Conservation (phyloP, 2,797 vertebrate species). For the Parotocinclus haroldoi region DNA sequence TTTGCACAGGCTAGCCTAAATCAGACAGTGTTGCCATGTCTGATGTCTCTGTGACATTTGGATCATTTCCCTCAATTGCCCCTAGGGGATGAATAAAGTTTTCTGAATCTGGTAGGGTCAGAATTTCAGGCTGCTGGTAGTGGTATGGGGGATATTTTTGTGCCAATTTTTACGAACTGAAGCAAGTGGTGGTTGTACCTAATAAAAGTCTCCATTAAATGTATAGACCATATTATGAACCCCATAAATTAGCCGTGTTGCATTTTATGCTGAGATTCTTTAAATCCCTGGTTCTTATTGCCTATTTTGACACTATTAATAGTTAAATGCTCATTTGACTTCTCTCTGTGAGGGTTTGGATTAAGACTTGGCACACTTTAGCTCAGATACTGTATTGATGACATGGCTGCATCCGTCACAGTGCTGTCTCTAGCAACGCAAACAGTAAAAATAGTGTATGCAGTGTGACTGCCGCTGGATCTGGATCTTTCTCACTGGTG, state of each 20-base stretch:
- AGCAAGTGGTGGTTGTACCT: too few relatives aligned
- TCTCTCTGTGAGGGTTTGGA: conserved; percentile 30
- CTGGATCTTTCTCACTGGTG: conserved; percentile 14
- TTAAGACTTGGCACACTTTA: conserved; percentile 18
- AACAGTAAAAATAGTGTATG: conserved; percentile 43
- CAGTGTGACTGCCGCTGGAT: conserved; percentile 15
- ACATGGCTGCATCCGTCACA: conserved; percentile 19
- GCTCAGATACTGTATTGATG: conserved; percentile 34
- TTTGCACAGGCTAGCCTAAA: too few relatives aligned
- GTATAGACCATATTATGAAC: too few relatives aligned
- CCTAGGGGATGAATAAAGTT: too few relatives aligned
- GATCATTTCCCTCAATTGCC: too few relatives aligned
- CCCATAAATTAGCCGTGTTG: background rate
- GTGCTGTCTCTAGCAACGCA: conserved; percentile 13
- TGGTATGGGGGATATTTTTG: too few relatives aligned
- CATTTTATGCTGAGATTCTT: conserved; percentile 25
- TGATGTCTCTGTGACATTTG: too few relatives aligned
- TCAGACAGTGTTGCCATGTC: too few relatives aligned
- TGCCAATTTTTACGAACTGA: too few relatives aligned
- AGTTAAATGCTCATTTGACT: conserved; percentile 20
- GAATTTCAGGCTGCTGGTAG: too few relatives aligned
- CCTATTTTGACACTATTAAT: conserved; percentile 28
- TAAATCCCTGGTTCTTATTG: conserved; percentile 2
- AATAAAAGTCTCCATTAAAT: too few relatives aligned
- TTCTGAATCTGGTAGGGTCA: too few relatives aligned